Evolutionary conservation across 1,140 invertebrate genomes (phyloP).

Genomic region (Leptinotarsa defecta): DNA sequence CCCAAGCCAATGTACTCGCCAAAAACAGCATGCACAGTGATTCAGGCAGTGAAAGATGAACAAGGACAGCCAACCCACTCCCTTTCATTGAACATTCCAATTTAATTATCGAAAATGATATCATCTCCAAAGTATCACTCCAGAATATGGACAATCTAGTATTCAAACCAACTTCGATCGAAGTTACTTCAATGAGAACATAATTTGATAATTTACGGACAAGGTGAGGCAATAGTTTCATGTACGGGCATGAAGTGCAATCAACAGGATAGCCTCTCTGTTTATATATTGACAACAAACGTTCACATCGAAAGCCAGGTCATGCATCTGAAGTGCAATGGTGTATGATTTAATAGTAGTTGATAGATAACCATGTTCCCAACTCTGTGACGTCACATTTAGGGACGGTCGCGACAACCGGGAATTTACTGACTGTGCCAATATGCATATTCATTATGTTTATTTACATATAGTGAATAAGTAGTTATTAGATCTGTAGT

Average conservation of each 20-base stretch:
- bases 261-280: neutral
- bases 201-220: neutral
- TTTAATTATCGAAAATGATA: no score
- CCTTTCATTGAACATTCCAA: no score
- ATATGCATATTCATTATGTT: neutral
- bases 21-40: no score
- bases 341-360: slow-evolving; percentile 1
- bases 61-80: no score
- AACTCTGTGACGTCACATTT: slow-evolving; percentile 1
- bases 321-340: slow-evolving; percentile 2
- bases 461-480: neutral
- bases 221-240: neutral
- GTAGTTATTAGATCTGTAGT: no score
- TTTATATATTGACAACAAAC: neutral
- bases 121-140: no score
- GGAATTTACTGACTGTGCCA: neutral
- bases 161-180: no score
- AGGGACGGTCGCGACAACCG: neutral
- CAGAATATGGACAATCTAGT: no score
- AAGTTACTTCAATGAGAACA: no score
- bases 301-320: neutral
- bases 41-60: no score
- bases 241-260: neutral
- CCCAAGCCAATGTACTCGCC: no score
- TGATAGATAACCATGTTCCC: neutral